Evolutionary conservation across 2,113 vertebrate genomes (phyloP).

Genomic region (Stegostoma tigrinum): DNA sequence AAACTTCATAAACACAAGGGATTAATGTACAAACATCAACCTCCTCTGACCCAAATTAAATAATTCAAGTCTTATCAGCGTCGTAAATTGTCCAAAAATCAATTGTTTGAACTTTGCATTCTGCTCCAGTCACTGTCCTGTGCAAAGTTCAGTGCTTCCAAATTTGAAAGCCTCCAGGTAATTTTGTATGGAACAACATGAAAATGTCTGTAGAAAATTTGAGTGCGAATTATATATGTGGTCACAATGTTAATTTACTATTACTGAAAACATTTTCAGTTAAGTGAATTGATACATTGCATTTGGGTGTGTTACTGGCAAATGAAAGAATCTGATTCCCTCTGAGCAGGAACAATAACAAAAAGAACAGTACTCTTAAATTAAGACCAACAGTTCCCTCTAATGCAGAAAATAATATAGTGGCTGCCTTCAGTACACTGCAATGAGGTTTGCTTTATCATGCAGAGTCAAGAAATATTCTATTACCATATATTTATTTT

Average conservation of each 20-base stretch:
- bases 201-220: neutral
- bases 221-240: neutral
- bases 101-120: neutral
- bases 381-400: neutral
- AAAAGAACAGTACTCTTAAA: neutral
- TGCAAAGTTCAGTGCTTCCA: neutral
- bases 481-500: neutral
- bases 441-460: neutral
- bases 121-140: neutral
- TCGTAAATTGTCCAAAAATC: neutral
- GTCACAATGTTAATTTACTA: neutral
- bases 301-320: neutral
- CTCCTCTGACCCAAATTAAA: neutral
- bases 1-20: neutral
- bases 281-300: neutral
- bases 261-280: neutral
- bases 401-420: neutral
- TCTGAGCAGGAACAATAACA: neutral
- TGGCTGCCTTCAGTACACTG: too few species aligned
- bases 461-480: neutral
- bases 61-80: neutral
- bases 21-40: neutral
- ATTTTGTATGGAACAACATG: neutral
- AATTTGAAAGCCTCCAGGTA: neutral
- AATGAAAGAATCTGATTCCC: neutral